Base-by-base conservation (phyloP, 2,888 invertebrate species). In the Tholera decimalis region DNA sequence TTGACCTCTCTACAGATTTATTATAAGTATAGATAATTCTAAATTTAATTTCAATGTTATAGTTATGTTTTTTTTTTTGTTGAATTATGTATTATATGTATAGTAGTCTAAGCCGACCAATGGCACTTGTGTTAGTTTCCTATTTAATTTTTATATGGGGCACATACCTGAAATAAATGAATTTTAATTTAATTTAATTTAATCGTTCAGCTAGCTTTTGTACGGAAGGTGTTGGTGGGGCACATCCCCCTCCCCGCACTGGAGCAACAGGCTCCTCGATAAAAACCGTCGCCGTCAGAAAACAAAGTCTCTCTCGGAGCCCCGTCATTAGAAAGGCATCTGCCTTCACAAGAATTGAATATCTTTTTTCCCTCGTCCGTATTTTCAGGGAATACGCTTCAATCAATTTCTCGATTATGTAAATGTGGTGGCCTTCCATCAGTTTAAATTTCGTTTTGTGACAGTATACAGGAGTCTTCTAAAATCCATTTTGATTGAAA, bases 361-460 rank as follows among this genome's bases (percentile, higher is more conserved):
- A 89, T 89, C 85, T 89, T 88, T 82, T 82, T 83, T 79, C 79
- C 64, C 82, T 80, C 79, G 74, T 73, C 79, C 82, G 85, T 88
- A 88, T 90, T 91, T 90, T 87, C 83, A 83, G 85, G 80, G 86
- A 89, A 89, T 88, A 92, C 90, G 92, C 91, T 90, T 89, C 94
- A 94, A 94, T 94, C 94, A 93, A 94, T 93, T 91, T 91, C 89
- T 90, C 92, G 93, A 93, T 93, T 93, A 94, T 94, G 93, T 88
- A 94, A 93, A 90, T 88, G 81, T 80, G 80, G 79, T 84, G 86
- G 87, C 88, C 89, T 82, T 79, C 84, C 85, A 87, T 88, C 91
- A 86, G 86, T 88, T 86, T 83, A 82, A 86, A 89, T 88, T 87
- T 86, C 78, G 77, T 83, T 83, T 80, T 77, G 82, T 83, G 83